phyloP scores from a whole-genome alignment of 2,113 vertebrate species.

The Acrocephalus kingi region DNA sequence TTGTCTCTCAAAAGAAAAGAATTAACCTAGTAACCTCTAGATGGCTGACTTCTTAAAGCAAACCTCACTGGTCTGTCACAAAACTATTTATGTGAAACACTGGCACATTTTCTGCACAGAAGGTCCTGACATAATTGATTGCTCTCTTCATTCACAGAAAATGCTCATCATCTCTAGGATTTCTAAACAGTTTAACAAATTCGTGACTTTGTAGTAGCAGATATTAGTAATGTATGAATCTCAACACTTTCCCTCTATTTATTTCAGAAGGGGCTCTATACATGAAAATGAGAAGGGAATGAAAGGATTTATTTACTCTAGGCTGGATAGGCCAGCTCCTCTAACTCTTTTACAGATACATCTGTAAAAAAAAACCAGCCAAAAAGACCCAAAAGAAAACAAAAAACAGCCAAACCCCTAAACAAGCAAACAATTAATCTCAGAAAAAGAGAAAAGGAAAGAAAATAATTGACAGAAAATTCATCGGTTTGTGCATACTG shows the following conservation, averaged over 20 bases:
- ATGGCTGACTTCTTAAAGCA: background rate
- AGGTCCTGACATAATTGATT: background rate
- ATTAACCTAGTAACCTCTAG: background rate
- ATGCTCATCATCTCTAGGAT: background rate
- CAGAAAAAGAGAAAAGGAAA: background rate
- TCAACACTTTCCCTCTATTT: background rate
- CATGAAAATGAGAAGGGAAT: background rate
- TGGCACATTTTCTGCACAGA: background rate
- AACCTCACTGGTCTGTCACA: background rate
- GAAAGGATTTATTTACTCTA: background rate
- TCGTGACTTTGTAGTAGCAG: background rate
- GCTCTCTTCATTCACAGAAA: background rate
- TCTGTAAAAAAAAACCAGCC: background rate
- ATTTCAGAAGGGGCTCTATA: background rate
- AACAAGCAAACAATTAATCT: background rate
- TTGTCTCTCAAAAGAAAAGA: background rate
- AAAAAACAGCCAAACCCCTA: background rate
- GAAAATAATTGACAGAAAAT: background rate
- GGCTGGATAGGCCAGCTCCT: background rate
- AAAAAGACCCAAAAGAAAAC: background rate
- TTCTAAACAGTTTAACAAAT: background rate
- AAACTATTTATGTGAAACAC: background rate
- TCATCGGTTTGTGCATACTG: fast-evolving
- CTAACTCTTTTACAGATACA: background rate
- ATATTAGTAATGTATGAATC: background rate